Percentiles rank a stretch among this genome's conserved stretches.
phyloP scores from a whole-genome alignment of 2,797 vertebrate genomes.

The Alectoris magna region DNA sequence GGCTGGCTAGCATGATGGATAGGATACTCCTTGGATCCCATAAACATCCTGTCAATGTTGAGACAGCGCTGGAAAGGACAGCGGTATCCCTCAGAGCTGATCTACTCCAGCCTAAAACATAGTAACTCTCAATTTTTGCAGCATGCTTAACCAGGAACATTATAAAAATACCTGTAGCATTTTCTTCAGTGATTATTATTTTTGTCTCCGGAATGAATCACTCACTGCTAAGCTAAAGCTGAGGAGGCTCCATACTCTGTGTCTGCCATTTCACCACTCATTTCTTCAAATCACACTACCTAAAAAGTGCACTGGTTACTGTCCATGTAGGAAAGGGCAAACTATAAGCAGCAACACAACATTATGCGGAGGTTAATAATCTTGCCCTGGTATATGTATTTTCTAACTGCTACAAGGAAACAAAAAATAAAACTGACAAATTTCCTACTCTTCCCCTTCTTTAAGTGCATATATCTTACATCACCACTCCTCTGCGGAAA shows the following conservation, averaged over 20 bases:
- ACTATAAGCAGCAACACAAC: neutral
- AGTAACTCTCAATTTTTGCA: neutral
- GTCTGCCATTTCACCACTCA: neutral
- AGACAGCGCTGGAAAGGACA: constrained; percentile 20
- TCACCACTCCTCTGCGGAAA: neutral
- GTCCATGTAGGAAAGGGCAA: neutral
- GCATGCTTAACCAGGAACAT: neutral
- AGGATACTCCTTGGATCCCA: constrained; percentile 31
- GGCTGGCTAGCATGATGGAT: constrained; percentile 18
- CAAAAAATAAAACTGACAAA: rapidly evolving
- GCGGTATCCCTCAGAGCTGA: neutral
- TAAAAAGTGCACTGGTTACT: neutral
- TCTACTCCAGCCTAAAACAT: neutral
- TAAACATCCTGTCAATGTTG: constrained; percentile 65
- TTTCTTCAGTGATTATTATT: neutral
- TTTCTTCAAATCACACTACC: neutral
- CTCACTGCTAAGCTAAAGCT: neutral
- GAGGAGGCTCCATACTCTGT: neutral
- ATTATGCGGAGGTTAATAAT: neutral
- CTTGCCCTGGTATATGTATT: neutral
- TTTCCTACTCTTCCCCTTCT: neutral
- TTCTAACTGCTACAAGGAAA: neutral
- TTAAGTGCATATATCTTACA: neutral
- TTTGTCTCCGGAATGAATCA: neutral
- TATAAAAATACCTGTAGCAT: neutral